Evolutionary conservation across 2,113 vertebrate species (phyloP), one percentile per base, ranked within the genome.

Genomic region (Furnarius figulus): DNA sequence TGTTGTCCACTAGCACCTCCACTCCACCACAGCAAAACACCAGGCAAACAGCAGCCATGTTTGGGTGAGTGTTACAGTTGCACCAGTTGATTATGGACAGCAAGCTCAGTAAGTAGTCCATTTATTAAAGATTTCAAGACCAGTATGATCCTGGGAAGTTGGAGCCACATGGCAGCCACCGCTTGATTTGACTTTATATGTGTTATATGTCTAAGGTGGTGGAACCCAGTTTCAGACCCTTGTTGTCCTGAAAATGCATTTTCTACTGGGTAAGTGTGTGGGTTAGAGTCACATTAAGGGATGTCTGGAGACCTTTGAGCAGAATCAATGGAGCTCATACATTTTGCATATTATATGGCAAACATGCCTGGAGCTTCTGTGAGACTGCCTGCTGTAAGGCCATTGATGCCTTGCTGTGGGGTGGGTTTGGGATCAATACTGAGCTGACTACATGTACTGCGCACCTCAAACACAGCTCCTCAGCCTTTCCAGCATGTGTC

Each of bases 1-100:
- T 98, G 17, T 94, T 99, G 93, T 99, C 99, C 30, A 99, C 99
- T 56, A 99, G 98, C 94, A 98, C 99, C 91, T 99, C 99, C 79
- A 99, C 98, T 66, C 98, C 99, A 27, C 99, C 99, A 24, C 99
- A 99, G 98, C 99, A 99, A 94, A 99, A 99, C 97, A 99, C 99
- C 59, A 98, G 99, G 75, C 99, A 99, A 93, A 99, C 99, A 1
- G 99, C 99, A 42, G 99, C 99, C 89, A 99, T 99, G 98, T 99
- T 99, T 92, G 99, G 99, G 99, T 99, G 97, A 99, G 99, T 98
- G n/a, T 63, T 47, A 40, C 31, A 27, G 30, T 53, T 35, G 4
- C 1, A 2, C 14, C 46, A 33, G 44, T 44, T 28, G 14, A 14
- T 31, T 55, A 3, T 24, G 49, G 50, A 28, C n/a, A 67, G 9